Percentiles rank a stretch among this genome's conserved stretches.
phyloP scores from a whole-genome alignment of 2,888 invertebrate species.

The Oithona nana region DNA sequence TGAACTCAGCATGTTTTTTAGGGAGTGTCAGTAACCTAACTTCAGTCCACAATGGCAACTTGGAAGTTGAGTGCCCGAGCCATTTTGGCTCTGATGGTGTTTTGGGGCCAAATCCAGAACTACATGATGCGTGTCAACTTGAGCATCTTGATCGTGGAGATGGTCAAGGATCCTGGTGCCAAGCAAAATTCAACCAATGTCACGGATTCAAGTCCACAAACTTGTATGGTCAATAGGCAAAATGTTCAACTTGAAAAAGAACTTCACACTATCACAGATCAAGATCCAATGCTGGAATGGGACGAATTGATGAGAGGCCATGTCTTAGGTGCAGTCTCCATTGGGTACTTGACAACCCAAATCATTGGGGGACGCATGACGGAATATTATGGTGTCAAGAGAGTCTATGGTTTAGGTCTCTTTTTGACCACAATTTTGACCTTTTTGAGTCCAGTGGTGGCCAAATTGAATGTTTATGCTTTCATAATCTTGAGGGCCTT shows the following conservation, averaged over 20 bases:
- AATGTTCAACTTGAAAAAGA: background rate
- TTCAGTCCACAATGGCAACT: too few relatives aligned
- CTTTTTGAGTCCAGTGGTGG: slow-evolving; percentile 26
- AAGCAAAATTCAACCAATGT: slow-evolving; percentile 13
- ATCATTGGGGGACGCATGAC: slow-evolving; percentile 5
- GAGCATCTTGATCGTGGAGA: slow-evolving; percentile 65
- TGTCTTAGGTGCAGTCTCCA: background rate
- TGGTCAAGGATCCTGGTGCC: slow-evolving; percentile 34
- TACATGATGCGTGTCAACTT: slow-evolving; percentile 69
- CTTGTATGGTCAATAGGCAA: background rate
- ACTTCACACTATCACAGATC: background rate
- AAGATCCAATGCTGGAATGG: background rate
- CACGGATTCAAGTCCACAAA: background rate
- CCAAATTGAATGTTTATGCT: slow-evolving; percentile 19
- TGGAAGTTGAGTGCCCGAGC: background rate
- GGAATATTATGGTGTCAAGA: background rate
- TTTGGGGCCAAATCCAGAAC: slow-evolving; percentile 71
- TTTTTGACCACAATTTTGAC: slow-evolving; percentile 24
- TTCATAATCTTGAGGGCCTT: slow-evolving; percentile 24
- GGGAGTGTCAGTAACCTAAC: too few relatives aligned
- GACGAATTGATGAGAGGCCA: background rate
- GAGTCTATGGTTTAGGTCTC: slow-evolving; percentile 5
- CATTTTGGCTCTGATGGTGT: slow-evolving; percentile 58
- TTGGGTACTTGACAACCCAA: background rate
- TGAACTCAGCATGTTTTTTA: too few relatives aligned